Evolutionary conservation across 2,797 vertebrate species (phyloP), one percentile per base, ranked within the genome.

Genomic region (Parauchenoglanis punctatus): DNA sequence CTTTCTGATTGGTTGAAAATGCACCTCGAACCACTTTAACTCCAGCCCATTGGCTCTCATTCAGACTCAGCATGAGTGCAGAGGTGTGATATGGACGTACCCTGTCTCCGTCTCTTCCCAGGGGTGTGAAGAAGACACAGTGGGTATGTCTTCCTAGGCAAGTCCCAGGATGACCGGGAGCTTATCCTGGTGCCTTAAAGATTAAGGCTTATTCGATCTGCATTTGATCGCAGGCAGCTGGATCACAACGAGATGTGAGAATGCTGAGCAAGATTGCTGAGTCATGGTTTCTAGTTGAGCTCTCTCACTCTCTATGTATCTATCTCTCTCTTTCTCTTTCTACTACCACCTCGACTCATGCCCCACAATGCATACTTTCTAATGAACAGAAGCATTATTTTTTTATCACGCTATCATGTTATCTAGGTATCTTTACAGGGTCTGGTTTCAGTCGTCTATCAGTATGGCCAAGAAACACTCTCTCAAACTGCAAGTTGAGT

Each of bases 1-100:
- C 81, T 89, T 88, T 92, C 90, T 91, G 94, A 96, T 95, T 95
- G 94, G 95, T 81, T 87, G 76, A 91, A 91, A 86, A 84, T 87
- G 70, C 75, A 89, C 91, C 92, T 95, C 93, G 93, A 94, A 92
- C 95, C 92, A 91, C 89, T 92, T 91, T 89, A 93, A 81, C 91
- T 91, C 90, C 84, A 84, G 25, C 75, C 89, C 88, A 95, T 95
- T 96, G 94, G 94, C 92, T 93, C 86, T 67, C 86, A 87, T 85
- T 85, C 87, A 87, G 76, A 61, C 88, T 87, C 89, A 87, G 85
- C 0, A 31, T 89, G 91, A 88, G 89, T 92, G 88, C 89, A 89
- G 89, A 89, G 88, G 90, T 85, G 91, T 85, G 90, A 93, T 92
- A 93, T 92, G 91, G 93, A 93, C 89, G 88, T 86, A 83, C 89